Evolutionary conservation across 2,797 vertebrate genomes (phyloP).

Genomic region (Malurus leucopterus): DNA sequence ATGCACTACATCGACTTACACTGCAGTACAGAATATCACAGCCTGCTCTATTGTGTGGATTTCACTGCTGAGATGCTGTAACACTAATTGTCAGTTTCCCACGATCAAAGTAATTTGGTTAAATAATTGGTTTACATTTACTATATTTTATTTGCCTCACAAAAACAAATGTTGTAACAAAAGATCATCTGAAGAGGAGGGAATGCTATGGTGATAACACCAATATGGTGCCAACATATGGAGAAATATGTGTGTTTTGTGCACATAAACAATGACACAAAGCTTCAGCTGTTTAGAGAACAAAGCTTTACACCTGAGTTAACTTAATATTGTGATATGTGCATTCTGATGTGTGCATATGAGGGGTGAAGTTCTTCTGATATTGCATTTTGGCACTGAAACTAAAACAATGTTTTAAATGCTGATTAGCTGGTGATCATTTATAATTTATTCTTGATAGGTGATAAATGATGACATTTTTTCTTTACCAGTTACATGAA

Average conservation of each 20-base stretch:
- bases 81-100: conserved; percentile 63
- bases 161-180: conserved; percentile 49
- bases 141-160: conserved; percentile 54
- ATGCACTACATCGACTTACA: conserved; percentile 1
- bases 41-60: conserved; percentile 40
- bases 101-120: conserved; percentile 62
- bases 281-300: conserved; percentile 26
- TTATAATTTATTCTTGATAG: background rate
- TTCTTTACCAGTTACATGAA: background rate
- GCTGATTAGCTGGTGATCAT: background rate
- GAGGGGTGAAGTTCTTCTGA: background rate
- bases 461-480: background rate
- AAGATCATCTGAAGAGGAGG: conserved; percentile 39
- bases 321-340: background rate
- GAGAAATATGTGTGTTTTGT: conserved; percentile 37
- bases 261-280: conserved; percentile 25
- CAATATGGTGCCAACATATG: conserved; percentile 57
- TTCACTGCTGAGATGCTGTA: conserved; percentile 53
- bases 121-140: conserved; percentile 60
- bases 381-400: background rate
- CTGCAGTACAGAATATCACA: conserved; percentile 11
- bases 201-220: conserved; percentile 39
- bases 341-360: background rate
- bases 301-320: conserved; percentile 37
- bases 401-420: background rate